Evolutionary conservation across 2,113 vertebrate species (phyloP).

Genomic region (Bos taurus): DNA sequence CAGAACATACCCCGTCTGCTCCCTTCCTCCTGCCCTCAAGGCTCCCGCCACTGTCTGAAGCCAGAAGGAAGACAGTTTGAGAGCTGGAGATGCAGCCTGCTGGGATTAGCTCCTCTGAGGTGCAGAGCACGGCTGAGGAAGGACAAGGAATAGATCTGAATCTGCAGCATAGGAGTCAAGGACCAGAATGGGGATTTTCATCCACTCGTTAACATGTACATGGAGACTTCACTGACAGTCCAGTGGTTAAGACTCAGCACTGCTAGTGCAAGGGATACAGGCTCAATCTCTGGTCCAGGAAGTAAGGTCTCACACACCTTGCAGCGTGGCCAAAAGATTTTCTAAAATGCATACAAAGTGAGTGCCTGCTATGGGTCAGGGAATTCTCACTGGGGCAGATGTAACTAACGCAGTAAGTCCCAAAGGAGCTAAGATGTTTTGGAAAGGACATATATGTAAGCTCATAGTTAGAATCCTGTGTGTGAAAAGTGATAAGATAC

Average conservation of each 20-base stretch:
- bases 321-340: background rate
- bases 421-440: background rate
- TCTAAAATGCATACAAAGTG: background rate
- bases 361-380: background rate
- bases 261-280: background rate
- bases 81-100: background rate
- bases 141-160: no score
- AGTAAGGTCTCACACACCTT: background rate
- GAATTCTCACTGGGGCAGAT: background rate
- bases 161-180: background rate
- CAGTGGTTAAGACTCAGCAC: background rate
- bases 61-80: background rate
- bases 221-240: background rate
- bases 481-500: background rate
- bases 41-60: background rate
- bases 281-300: background rate
- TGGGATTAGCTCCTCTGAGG: background rate
- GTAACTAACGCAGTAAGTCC: background rate
- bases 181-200: background rate
- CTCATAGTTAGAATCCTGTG: background rate
- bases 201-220: no score
- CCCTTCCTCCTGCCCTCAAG: background rate
- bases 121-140: background rate
- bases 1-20: background rate
- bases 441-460: background rate